Base-by-base conservation (phyloP, 2,797 vertebrate genomes). In the Labroides dimidiatus region DNA sequence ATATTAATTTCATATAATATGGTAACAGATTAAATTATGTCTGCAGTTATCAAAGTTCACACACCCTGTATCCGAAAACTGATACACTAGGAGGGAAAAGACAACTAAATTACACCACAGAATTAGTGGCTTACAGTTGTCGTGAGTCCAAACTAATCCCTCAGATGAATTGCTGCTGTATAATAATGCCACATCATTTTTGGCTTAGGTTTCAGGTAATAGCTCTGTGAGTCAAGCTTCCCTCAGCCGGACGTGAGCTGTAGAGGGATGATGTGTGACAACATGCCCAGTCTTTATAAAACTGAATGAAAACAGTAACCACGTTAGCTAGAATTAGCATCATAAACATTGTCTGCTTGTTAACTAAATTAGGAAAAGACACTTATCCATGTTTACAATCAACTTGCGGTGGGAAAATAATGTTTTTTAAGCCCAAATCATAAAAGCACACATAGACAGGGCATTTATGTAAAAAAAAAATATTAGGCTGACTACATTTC, bases 181-280 rank as follows among this genome's bases (percentile, higher is more conserved):
- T 48, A 45, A 50, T 37, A 44, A 24, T 17, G 63, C 19, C 66
- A 42, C 30, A 60, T 66, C 23, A 51, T 68, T 54, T 30, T 4
- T 53, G 55, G 27, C 17, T 51, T 19, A 13, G 6, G 19, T 24
- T 41, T 63, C 69, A 50, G 61, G 44, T 44, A 21, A 24, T 20
- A 2, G 19, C 19, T 17, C 20, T 39, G 21, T 77, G 70, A 77
- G 48, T 70, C 64, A 75, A 60, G 72, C 56, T 73, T 73, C 44
- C 60, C 39, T 49, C 13, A 6, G 24, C 57, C 13, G 10, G 64
- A 80, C 48, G 13, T 57, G 62, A 65, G 45, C 39, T 64, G 45
- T 47, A 23, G 62, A 59, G 47, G 45, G 44, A 64, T 41, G 44
- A 69, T 64, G 70, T 64, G 62, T 65, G 69, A 61, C 69, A 70